Conservation (phyloP, 2,113 vertebrate species). For the Ammodytes dubius region DNA sequence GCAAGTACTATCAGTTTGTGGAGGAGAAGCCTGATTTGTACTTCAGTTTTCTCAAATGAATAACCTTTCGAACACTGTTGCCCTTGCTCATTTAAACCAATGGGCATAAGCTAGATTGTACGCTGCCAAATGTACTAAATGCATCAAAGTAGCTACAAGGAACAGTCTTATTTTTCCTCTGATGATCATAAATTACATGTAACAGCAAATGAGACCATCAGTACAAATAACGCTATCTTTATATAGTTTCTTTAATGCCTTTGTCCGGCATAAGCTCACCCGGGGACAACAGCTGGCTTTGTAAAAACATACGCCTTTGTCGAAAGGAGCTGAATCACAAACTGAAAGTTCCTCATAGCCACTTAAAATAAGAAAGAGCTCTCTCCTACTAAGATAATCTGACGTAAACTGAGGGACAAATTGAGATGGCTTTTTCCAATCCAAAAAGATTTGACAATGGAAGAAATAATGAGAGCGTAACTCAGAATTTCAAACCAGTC, state of each 20-base stretch:
- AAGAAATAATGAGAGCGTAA: background rate
- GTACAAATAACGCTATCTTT: too few species aligned
- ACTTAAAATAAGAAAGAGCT: background rate
- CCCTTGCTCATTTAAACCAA: background rate
- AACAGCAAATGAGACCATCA: too few species aligned
- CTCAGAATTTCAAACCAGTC: conserved; percentile 28
- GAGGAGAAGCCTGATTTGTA: conserved; percentile 54
- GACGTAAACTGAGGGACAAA: conserved; percentile 27
- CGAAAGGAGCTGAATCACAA: too few species aligned
- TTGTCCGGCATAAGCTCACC: too few species aligned
- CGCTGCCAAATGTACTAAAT: background rate
- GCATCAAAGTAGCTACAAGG: too few species aligned
- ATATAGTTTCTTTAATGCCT: too few species aligned
- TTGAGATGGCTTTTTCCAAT: conserved; percentile 41
- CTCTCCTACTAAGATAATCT: background rate
- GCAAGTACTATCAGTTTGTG: conserved; percentile 23
- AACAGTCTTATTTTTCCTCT: too few species aligned
- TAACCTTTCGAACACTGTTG: background rate
- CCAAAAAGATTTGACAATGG: conserved; percentile 10
- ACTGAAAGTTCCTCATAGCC: too few species aligned
- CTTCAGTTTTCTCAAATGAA: conserved; percentile 27
- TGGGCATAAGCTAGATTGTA: background rate
- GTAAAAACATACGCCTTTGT: too few species aligned
- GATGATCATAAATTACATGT: too few species aligned
- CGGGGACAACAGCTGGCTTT: too few species aligned